Base-by-base conservation (phyloP, 92 coral and sea anemone genomes). In the Epizoanthus scotinus region DNA sequence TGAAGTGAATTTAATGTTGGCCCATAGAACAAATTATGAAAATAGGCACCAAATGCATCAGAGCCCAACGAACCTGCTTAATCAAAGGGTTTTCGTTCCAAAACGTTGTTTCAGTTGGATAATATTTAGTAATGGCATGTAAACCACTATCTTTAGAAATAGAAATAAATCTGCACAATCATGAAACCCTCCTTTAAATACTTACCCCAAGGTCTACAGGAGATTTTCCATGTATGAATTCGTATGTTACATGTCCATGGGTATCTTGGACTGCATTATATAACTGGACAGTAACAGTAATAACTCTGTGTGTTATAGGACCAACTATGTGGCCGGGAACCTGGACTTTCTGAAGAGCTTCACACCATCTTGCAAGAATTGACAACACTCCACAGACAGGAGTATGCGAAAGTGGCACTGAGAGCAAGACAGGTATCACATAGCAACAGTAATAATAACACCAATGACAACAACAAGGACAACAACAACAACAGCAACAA, bases 311-410 rank as follows among this genome's bases (percentile, higher is more conserved):
- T n/a, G 14, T 63, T 44, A 3, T 24, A 95, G 99, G 99, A 95
- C 82, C 97, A 90, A 25, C 82, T 95, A 40, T 94, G 98, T 40
- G 99, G 99, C 47, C 87, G 92, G 5, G 98, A 93, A 59, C 90
- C 91, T 67, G 95, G 97, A 10, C 77, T 95, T 34, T 91, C 94
- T 28, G 99, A 94, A 77, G 99, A 95, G 69, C 88, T 95, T 3
- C 91, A 87, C 15, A 91, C 87, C 26, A 73, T 92, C 20, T 84
- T 95, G 5, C 99, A 91, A 67, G 99, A 95, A 57, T 71, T 95
- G 40, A 95, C 99, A 12, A 84, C 97, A 8, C 92, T 95, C 40
- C 92, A 89, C 52, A 81, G 99, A 67, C 96, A 94, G 19, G 99
- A 93, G 36, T 84, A 95, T 66, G 95, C 90, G 1, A 95, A 93